Percentiles rank a stretch among this genome's conserved stretches.
These are phyloP conservation scores for Phymorhynchus buccinoides DNA, from an alignment of 1,140 invertebrate species.

Conservation along the genomic window DNA sequence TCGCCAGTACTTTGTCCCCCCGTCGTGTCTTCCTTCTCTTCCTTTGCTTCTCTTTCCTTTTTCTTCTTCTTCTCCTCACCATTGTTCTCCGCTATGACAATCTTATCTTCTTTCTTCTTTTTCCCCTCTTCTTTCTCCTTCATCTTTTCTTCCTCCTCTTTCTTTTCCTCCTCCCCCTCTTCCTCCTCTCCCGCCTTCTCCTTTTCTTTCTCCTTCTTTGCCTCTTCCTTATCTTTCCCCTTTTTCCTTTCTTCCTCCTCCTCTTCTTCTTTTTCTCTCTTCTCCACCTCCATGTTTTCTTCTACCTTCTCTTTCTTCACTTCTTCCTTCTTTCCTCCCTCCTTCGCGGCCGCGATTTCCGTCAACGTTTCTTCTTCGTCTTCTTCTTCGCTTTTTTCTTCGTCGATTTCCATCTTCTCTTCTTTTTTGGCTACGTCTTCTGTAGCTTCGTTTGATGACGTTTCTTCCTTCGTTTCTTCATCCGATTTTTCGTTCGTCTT, in stretches of 20 bases:
- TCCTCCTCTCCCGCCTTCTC: not conserved
- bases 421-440: not conserved
- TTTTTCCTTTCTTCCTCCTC: constrained; percentile 83
- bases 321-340: not conserved
- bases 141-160: constrained; percentile 55
- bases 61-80: too few species aligned
- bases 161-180: not conserved
- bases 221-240: constrained; percentile 62
- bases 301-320: constrained; percentile 30
- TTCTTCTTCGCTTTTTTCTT: not conserved
- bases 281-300: constrained; percentile 32
- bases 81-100: too few species aligned
- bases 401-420: not conserved
- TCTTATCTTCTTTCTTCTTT: constrained; percentile 57
- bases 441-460: too few species aligned
- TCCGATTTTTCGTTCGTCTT: not conserved
- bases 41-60: too few species aligned
- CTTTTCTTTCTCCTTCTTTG: constrained; percentile 53
- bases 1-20: too few species aligned
- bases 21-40: too few species aligned
- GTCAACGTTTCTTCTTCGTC: constrained; percentile 40
- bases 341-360: not conserved
- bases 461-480: not conserved
- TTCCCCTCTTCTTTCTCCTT: constrained; percentile 53
- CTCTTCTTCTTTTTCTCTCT: constrained; percentile 46